A percentile compares a stretch with the other conserved stretches of the same genome.
Conservation (phyloP, 2,888 invertebrate genomes). For the Perithous albicinctus region DNA sequence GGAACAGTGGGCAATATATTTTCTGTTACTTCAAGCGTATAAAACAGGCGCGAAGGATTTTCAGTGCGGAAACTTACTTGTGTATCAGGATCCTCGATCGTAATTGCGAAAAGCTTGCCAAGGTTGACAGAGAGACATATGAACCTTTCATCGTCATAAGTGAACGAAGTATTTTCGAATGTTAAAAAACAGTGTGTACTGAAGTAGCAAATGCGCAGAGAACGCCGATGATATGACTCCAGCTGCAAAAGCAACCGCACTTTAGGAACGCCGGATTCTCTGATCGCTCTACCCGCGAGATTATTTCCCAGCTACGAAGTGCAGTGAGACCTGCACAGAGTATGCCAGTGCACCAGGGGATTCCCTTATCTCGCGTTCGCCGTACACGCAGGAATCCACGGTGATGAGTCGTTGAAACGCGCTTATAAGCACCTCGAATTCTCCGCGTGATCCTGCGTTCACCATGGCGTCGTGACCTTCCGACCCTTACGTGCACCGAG, state of each 20-base stretch:
- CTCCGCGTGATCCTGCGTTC: slow-evolving; percentile 71
- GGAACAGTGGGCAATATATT: slow-evolving; percentile 28
- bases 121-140: slow-evolving; percentile 23
- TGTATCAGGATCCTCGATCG: slow-evolving; percentile 36
- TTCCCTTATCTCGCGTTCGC: slow-evolving; percentile 74
- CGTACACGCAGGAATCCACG: slow-evolving; percentile 74
- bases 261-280: slow-evolving; percentile 45
- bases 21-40: slow-evolving; percentile 22
- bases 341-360: slow-evolving; percentile 61
- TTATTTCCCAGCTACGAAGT: slow-evolving; percentile 54
- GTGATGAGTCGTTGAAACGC: slow-evolving; percentile 78
- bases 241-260: slow-evolving; percentile 34
- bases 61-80: slow-evolving; percentile 11
- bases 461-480: slow-evolving; percentile 70
- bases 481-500: slow-evolving; percentile 54
- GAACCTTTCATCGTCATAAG: slow-evolving; percentile 58
- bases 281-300: slow-evolving; percentile 17
- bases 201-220: slow-evolving; percentile 59
- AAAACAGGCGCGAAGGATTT: background rate
- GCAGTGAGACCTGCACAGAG: slow-evolving; percentile 10
- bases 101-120: slow-evolving; percentile 2
- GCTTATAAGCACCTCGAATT: slow-evolving; percentile 75
- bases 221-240: slow-evolving; percentile 54
- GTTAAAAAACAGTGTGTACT: slow-evolving; percentile 5
- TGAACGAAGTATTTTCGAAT: slow-evolving; percentile 40